Evolutionary conservation across 2,797 vertebrate genomes (phyloP).

Genomic region (Falco biarmicus): DNA sequence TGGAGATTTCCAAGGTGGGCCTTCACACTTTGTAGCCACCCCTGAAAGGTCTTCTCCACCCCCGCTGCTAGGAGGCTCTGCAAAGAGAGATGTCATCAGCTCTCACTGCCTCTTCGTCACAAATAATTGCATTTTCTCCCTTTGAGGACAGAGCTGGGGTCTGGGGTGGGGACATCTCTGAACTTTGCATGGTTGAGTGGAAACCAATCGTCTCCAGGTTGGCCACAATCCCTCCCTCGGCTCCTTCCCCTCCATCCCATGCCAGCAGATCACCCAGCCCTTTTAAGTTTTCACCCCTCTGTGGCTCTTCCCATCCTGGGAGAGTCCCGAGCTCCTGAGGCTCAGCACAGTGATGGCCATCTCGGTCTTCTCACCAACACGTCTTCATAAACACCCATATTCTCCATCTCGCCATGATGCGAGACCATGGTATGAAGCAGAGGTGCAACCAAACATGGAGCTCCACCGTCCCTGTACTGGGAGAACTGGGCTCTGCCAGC

Average conservation of each 20-base stretch:
- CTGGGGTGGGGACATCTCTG: not conserved
- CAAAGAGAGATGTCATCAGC: not conserved
- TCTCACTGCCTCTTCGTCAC: not conserved
- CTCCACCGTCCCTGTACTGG: fast-evolving
- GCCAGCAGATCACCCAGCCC: not conserved
- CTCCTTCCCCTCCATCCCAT: not conserved
- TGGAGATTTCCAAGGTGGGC: not conserved
- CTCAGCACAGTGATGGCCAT: not conserved
- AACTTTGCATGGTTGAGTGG: not conserved
- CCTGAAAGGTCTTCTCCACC: not conserved
- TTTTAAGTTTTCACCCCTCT: not conserved
- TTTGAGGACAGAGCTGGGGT: not conserved
- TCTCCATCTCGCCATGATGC: fast-evolving
- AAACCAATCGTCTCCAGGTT: fast-evolving
- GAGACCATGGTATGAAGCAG: not conserved
- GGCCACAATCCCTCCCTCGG: not conserved
- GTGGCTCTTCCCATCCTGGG: not conserved
- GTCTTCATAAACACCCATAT: not conserved
- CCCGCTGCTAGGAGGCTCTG: not conserved
- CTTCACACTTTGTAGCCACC: not conserved
- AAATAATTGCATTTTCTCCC: not conserved
- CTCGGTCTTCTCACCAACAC: not conserved
- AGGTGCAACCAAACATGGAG: not conserved
- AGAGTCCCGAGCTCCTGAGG: not conserved
- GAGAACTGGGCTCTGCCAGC: not conserved